A percentile compares a stretch with the other conserved stretches of the same genome.
phyloP scores from a whole-genome alignment of 1,140 invertebrate species.

The Sarcophaga peregrina region DNA sequence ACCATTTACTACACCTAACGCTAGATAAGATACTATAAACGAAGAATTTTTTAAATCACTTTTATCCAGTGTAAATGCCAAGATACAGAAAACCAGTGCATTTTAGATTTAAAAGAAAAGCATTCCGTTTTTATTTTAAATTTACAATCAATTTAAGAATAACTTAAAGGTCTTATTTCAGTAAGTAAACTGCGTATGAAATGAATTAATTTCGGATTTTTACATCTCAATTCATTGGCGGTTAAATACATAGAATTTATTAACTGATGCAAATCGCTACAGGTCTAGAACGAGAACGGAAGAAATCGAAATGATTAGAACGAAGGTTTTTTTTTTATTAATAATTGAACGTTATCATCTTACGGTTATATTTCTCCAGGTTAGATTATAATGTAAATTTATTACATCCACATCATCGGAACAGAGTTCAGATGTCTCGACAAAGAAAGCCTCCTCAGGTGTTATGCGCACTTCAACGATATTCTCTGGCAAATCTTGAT shows the following conservation, averaged over 20 bases:
- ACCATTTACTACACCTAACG: background rate
- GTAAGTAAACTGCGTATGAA: constrained; percentile 52
- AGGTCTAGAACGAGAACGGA: constrained; percentile 47
- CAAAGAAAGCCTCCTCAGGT: constrained; percentile 55
- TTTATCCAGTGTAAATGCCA: background rate
- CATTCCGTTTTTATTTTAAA: background rate
- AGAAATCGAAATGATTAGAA: background rate
- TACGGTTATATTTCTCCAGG: constrained; percentile 59
- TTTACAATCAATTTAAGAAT: constrained; percentile 50
- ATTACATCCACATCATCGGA: constrained; percentile 56
- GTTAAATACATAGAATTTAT: constrained; percentile 53
- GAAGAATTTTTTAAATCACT: background rate
- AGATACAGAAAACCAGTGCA: background rate
- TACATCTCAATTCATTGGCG: constrained; percentile 53
- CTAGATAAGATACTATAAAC: background rate
- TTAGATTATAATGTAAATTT: constrained; percentile 51
- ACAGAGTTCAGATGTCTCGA: constrained; percentile 56
- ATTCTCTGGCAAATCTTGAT: constrained; percentile 47
- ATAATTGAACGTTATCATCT: constrained; percentile 40
- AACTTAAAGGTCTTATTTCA: constrained; percentile 54
- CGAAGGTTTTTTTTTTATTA: background rate
- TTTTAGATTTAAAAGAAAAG: background rate
- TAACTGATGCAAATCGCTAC: constrained; percentile 57
- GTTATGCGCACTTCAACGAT: constrained; percentile 50
- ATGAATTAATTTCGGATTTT: constrained; percentile 52